Evolutionary conservation across 2,113 vertebrate genomes (phyloP), one percentile per base, ranked within the genome.

Genomic region (Mionectes macconnelli): DNA sequence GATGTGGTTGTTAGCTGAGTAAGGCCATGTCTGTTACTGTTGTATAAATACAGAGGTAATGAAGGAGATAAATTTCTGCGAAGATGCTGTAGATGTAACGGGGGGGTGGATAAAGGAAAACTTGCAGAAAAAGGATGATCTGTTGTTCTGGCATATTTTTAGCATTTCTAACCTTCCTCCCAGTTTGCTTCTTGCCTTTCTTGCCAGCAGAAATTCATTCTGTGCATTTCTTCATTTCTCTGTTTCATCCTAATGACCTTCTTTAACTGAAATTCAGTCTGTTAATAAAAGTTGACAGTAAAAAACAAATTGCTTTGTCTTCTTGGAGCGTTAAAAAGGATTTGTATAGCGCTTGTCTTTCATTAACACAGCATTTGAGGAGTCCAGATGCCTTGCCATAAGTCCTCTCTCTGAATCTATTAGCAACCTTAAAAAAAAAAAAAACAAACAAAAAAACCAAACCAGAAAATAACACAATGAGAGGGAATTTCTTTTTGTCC

Each of bases 81-180:
- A 94, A 87, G 93, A 77, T 44, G 59, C 63, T 55, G 47, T 31
- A 87, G 70, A 87, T 75, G 40, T 56, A 78, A 79, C 9, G 11
- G 16, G 16, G 59, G 40, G 13, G 9, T 6, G 3, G 7, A 42
- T 19, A 72, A 59, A 68, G 44, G 67, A 24, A 83, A 93, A 93
- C n/a, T 40, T 63, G 52, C 53, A 53, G 76, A 74, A 53, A 75
- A 77, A 64, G 53, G 63, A 69, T 83, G 87, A 88, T 91, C 75
- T 66, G 63, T 93, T 73, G 89, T 94, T 96, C 76, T 77, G 47
- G 79, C 15, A 24, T 90, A 94, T 91, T 94, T 97, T 94, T 94
- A 96, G 67, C 57, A 64, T n/a, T 85, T 90, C 50, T 79, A 96
- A 77, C 78, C 45, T 93, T 94, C 78, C 81, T 88, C 89, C 88